These are phyloP conservation scores for Trachythela sp. DNA, from an alignment of 64 coral and sea anemone species.

Conservation along the genomic window DNA sequence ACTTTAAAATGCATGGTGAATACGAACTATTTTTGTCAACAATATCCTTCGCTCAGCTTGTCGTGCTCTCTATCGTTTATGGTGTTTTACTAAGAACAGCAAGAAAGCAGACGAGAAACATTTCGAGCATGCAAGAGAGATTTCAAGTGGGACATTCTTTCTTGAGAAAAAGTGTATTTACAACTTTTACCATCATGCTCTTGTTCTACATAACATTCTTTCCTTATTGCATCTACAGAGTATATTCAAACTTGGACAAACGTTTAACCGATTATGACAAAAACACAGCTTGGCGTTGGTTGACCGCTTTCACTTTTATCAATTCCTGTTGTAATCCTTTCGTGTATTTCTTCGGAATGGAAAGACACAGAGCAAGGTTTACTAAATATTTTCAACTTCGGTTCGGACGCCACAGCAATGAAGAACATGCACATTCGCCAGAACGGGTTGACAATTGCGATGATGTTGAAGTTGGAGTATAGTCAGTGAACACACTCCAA, in stretches of 20 bases:
- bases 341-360: not conserved
- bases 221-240: not conserved
- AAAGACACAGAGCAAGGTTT: no score
- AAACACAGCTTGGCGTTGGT: not conserved
- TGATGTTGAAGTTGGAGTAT: no score
- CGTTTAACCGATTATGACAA: not conserved
- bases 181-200: not conserved
- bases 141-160: no score
- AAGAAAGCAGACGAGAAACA: not conserved
- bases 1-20: not conserved
- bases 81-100: not conserved
- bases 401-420: no score
- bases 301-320: not conserved
- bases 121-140: no score
- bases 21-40: not conserved
- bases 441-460: no score
- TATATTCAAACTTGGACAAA: not conserved
- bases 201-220: not conserved
- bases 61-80: not conserved
- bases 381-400: no score
- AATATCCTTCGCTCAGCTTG: not conserved
- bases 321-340: not conserved
- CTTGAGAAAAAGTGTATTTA: no score
- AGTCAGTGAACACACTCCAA: no score
- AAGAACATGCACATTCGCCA: no score